These are phyloP conservation scores for Leptatherina wallacei DNA, from an alignment of 2,797 vertebrate species.

Conservation along the genomic window DNA sequence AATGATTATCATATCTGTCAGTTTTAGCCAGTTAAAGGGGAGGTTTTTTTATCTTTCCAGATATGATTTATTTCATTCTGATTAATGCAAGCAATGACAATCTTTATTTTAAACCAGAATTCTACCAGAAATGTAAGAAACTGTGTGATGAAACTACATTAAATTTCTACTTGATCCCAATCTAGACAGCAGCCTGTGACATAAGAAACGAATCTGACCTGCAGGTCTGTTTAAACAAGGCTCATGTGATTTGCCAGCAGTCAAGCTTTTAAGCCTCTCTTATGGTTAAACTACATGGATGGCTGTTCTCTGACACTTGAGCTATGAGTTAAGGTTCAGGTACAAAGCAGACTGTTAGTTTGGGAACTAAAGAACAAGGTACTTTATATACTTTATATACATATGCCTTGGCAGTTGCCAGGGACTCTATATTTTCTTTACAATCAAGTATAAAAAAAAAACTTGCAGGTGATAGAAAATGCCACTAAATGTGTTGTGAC, in stretches of 20 bases:
- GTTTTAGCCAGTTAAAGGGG: no score
- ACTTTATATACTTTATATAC: background rate
- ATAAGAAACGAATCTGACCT: no score
- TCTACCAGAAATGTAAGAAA: slow-evolving; percentile 1
- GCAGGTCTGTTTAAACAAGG: slow-evolving; percentile 27
- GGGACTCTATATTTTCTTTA: background rate
- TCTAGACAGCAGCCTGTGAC: background rate
- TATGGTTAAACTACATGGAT: slow-evolving; percentile 46
- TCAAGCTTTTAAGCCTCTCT: slow-evolving; percentile 57
- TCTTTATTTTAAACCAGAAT: background rate
- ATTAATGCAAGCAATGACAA: background rate
- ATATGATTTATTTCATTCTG: background rate
- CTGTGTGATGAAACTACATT: background rate
- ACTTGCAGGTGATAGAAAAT: background rate
- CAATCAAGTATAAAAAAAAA: background rate
- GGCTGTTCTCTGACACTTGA: slow-evolving; percentile 37
- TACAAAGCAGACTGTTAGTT: slow-evolving; percentile 1
- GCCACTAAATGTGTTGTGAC: slow-evolving; percentile 33
- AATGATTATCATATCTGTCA: no score
- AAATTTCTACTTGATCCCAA: background rate
- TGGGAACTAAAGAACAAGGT: background rate
- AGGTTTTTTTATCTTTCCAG: background rate
- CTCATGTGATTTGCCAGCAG: slow-evolving; percentile 32
- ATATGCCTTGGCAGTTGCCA: background rate
- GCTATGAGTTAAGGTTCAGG: no score